phyloP scores from a whole-genome alignment of 2,113 vertebrate species.

The Spheniscus mendiculus region DNA sequence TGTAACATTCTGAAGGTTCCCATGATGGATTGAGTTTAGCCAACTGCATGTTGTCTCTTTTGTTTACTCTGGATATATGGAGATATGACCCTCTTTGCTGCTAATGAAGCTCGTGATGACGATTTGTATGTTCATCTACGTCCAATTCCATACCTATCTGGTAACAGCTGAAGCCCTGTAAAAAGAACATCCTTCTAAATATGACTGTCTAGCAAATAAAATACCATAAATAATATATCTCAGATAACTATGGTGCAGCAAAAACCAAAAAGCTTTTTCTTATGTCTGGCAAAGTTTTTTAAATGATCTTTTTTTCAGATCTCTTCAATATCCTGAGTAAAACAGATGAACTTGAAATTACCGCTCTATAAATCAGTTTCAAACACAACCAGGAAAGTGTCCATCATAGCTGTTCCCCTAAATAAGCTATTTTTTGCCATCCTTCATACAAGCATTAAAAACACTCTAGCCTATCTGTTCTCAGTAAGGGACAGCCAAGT shows the following conservation, averaged over 20 bases:
- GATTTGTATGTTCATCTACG: background rate
- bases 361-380: background rate
- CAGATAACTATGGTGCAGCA: background rate
- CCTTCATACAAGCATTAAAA: background rate
- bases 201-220: background rate
- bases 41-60: background rate
- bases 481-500: background rate
- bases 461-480: background rate
- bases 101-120: background rate
- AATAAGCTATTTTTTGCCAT: background rate
- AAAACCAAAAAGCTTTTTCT: background rate
- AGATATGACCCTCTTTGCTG: background rate
- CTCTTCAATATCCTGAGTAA: background rate
- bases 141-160: background rate
- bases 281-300: background rate
- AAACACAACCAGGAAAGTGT: background rate
- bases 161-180: background rate
- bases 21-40: background rate
- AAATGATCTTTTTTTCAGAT: background rate
- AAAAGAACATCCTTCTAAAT: background rate
- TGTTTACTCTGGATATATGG: background rate
- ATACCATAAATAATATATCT: background rate
- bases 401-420: background rate
- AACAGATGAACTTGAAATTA: background rate
- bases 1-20: background rate